Conservation (phyloP, 2,888 invertebrate genomes). For the Aspidiotus rigidus region DNA sequence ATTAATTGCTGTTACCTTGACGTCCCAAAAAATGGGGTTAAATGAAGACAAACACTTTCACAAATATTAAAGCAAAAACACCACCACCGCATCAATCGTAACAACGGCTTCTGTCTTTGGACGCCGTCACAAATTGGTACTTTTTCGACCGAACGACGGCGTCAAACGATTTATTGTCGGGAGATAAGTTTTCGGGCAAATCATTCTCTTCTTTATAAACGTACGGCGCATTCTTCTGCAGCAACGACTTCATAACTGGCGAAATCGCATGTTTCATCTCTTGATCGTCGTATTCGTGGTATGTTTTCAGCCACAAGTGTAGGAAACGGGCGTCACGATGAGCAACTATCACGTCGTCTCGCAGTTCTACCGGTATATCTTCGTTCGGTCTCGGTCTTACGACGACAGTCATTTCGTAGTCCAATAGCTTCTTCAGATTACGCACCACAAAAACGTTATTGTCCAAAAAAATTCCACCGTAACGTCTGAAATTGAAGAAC, state of each 20-base stretch:
- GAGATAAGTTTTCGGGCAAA: not conserved
- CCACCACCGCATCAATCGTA: not conserved
- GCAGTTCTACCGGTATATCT: slow-evolving; percentile 20
- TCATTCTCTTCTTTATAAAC: slow-evolving; percentile 11
- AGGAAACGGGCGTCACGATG: slow-evolving; percentile 42
- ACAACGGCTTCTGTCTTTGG: not conserved
- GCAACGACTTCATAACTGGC: slow-evolving; percentile 8
- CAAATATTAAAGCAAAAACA: too few relatives aligned
- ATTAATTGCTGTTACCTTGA: too few relatives aligned
- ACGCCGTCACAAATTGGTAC: not conserved
- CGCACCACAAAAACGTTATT: slow-evolving; percentile 41
- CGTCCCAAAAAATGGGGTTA: too few relatives aligned
- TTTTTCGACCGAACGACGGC: not conserved
- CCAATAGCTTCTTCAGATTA: slow-evolving; percentile 40
- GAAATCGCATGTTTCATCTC: slow-evolving; percentile 1
- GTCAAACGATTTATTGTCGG: not conserved
- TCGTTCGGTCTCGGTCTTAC: slow-evolving; percentile 42
- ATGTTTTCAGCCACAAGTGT: slow-evolving; percentile 41
- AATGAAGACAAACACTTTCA: too few relatives aligned
- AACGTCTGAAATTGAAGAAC: slow-evolving; percentile 25
- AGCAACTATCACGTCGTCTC: slow-evolving; percentile 41
- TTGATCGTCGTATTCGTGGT: slow-evolving; percentile 40
- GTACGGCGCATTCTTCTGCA: slow-evolving; percentile 15
- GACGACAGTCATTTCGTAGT: slow-evolving; percentile 41
- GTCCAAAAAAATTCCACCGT: slow-evolving; percentile 43